Evolutionary conservation across 2,797 vertebrate species (phyloP), one percentile per base, ranked within the genome.

Genomic region (Vipera latastei): DNA sequence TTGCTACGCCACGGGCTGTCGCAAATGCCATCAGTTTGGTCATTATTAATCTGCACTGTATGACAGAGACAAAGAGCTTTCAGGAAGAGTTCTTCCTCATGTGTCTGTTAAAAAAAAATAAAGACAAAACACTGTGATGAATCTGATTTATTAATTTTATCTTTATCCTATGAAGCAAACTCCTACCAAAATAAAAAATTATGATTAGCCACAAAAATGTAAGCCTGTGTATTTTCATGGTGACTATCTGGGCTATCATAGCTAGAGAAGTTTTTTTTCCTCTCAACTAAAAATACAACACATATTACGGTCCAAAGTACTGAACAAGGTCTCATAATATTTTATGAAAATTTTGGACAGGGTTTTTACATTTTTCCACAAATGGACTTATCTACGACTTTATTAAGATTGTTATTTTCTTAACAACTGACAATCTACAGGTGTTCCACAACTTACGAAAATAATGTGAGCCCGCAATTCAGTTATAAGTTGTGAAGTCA

Each of bases 1-100:
- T 98, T 98, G 63, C 97, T 95, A 0, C 98, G 98, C 92, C 98
- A 98, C 91, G 98, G 98, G 0, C 98, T 98, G 94, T 98, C 98
- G 11, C 96, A 97, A 0, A 90, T 93, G 91, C 98, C 96, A 92
- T 99, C 98, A 6, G 98, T 96, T 92, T 98, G 98, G 94, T 99
- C 98, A 51, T 97, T 98, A 97, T 98, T 99, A 97, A 99, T 99
- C 97, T 99, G 99, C 92, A 99, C 99, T 3, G 99, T 99, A 96
- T 99, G 99, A 96, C 99, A 99, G 92, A 99, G 98, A 20, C 99
- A 98, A 92, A 99, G 98, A 44, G 99, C 99, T 97, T 99, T 99
- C 96, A 99, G 97, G 97, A 99, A 99, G 85, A 99, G 97, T 95
- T 98, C 97, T 69, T 99, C 98, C 93, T 99, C 99, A 88, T 92